Evolutionary conservation across 1,140 invertebrate genomes (phyloP), one percentile per base, ranked within the genome.

Genomic region (Caenorhabditis latens): DNA sequence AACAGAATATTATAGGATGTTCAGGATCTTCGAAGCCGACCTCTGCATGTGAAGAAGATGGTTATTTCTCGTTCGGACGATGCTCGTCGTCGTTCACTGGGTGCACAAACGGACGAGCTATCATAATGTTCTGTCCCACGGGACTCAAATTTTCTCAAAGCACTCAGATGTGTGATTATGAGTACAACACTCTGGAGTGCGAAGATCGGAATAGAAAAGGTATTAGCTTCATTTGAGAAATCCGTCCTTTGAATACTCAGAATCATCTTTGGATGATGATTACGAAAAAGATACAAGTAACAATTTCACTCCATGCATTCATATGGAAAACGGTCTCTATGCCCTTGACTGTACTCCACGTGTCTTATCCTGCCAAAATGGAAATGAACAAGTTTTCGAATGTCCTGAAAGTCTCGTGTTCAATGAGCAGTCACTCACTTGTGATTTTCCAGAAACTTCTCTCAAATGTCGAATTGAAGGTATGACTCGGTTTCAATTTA

Each of bases 291-390:
- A 32, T 32, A 40, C 11, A n/a, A n/a, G n/a, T 9, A 21, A 63
- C 21, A 8, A 46, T 16, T 5, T n/a, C n/a, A 71, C 65, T 43
- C 65, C 65, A 14, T 71, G 65, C n/a, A 43, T 46, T 4, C 13
- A 71, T 19, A 71, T 71, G 65, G 65, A 71, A 16, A 71, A 71
- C 46, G 65, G 65, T 32, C 65, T 71, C 16, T 71, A 71, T 71
- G 65, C 65, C 19, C 42, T 71, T 13, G 65, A 71, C 5, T 71
- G 65, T 46, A 71, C 65, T n/a, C 65, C 65, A 46, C 65, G 65
- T 2, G 65, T 71, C 8, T n/a, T 71, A 6, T 71, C 65, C 14
- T 71, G 65, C 19, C 65, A 71, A 46, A 43, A 71, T 43, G 65
- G 65, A n/a, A n/a, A 46, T 16, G 65, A 71, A n/a, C 16, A 46